phyloP scores from a whole-genome alignment of 2,113 vertebrate genomes.

The Morone chrysops region DNA sequence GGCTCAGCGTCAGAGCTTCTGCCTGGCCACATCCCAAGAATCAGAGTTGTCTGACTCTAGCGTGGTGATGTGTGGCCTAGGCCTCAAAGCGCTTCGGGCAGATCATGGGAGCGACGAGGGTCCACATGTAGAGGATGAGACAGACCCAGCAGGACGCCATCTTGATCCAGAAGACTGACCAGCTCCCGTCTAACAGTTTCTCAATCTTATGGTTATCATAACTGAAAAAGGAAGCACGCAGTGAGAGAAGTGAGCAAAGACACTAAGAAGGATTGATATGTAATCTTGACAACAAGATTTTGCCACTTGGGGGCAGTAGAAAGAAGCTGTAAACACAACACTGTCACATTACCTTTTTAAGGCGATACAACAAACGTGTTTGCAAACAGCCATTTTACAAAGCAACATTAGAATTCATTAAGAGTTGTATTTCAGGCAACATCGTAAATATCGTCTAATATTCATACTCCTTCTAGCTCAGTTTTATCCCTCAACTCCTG shows the following conservation, averaged over 20 bases:
- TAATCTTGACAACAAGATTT: background rate
- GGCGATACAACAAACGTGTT: background rate
- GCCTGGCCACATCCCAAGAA: slow-evolving; percentile 30
- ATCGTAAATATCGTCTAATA: background rate
- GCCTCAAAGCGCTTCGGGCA: slow-evolving; percentile 86
- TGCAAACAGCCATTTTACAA: background rate
- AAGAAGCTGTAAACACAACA: background rate
- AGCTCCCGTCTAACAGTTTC: slow-evolving; percentile 91
- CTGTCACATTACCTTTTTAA: background rate
- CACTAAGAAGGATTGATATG: background rate
- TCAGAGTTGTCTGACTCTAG: slow-evolving; percentile 18
- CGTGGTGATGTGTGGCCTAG: slow-evolving; percentile 53
- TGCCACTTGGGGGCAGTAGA: background rate
- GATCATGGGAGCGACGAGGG: slow-evolving; percentile 91
- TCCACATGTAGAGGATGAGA: slow-evolving; percentile 90
- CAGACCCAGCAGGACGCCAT: slow-evolving; percentile 96
- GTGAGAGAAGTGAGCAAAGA: background rate
- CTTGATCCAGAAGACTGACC: slow-evolving; percentile 98
- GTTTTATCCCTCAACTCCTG: background rate
- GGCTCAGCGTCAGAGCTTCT: slow-evolving; percentile 45
- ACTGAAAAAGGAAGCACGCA: slow-evolving; percentile 76
- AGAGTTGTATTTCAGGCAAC: too few species aligned
- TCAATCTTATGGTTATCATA: slow-evolving; percentile 92
- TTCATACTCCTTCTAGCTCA: background rate
- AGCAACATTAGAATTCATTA: background rate